Evolutionary conservation across 1,140 invertebrate genomes (phyloP), one percentile per base, ranked within the genome.

Genomic region (Solenopsis invicta): DNA sequence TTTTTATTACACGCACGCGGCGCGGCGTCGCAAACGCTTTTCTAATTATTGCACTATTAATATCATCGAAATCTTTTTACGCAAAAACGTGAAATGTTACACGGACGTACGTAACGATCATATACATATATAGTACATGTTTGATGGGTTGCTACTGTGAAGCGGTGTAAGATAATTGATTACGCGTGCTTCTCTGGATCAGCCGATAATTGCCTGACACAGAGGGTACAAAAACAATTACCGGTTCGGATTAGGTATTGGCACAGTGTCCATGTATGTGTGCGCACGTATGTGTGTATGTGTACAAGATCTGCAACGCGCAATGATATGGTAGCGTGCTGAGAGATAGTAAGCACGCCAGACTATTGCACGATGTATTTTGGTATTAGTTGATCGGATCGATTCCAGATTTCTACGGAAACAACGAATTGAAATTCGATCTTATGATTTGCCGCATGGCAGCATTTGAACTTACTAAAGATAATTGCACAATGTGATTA

Each of bases 181-280:
- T 89, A 87, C 88, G 34, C 50, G 81, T 45, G 80, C 41, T 75
- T 85, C 56, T 78, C 56, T 61, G 77, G 52, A 64, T 71, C 69
- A 48, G 80, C 87, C 80, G 89, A 92, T 91, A 92, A 92, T 92
- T 92, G 89, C 62, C 88, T 87, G 91, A 87, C 86, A 88, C 88
- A 87, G 86, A 80, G 76, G 88, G 87, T 87, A 89, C 88, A 87
- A 91, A 92, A 92, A 92, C 88, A 92, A 92, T 92, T 92, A 92
- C 82, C 86, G 67, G 74, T 37, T 52, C 21, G 75, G 86, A 90
- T 90, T 88, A 90, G 75, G 78, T 76, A 90, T 85, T 85, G 89
- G 80, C 54, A 81, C 66, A 74, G 45, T 41, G 72, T 62, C 66
- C 54, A 59, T 64, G 41, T 52, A 34, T 69, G 2, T 41, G 13